Evolutionary conservation across 1,140 invertebrate genomes (phyloP).

Genomic region (Meloidogyne hapla): DNA sequence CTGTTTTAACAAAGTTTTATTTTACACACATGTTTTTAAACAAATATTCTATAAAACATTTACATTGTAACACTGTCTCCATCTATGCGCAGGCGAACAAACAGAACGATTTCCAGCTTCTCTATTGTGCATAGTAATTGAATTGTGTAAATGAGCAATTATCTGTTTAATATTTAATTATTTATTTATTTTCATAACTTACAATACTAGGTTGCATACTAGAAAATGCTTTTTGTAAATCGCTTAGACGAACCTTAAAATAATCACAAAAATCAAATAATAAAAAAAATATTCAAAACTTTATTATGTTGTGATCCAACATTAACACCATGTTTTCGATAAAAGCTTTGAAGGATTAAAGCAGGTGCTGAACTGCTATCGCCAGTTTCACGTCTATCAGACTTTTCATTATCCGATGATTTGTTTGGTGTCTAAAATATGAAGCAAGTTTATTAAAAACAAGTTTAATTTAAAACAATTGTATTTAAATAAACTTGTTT

Average conservation of each 20-base stretch:
- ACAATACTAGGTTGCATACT: conserved; percentile 55
- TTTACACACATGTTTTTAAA: neutral
- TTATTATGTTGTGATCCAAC: conserved; percentile 1
- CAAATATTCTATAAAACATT: neutral
- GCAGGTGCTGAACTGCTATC: conserved; percentile 37
- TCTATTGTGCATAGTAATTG: conserved; percentile 73
- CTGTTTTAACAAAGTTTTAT: too few relatives aligned
- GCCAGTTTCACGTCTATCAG: conserved; percentile 30
- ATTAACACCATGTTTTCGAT: conserved; percentile 37
- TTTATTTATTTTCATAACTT: neutral
- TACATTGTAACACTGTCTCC: conserved; percentile 64
- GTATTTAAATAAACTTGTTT: too few relatives aligned
- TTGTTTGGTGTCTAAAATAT: conserved; percentile 20
- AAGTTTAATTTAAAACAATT: too few relatives aligned
- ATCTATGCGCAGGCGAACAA: conserved; percentile 65
- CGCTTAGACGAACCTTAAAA: conserved; percentile 28
- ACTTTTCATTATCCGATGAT: conserved; percentile 22
- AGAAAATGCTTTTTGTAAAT: conserved; percentile 52
- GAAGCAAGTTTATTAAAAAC: neutral
- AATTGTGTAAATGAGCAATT: conserved; percentile 72
- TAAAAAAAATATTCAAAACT: neutral
- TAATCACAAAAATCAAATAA: neutral
- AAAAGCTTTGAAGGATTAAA: conserved; percentile 40
- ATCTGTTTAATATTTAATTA: conserved; percentile 53
- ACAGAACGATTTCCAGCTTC: conserved; percentile 68